phyloP scores from a whole-genome alignment of 2,888 invertebrate species.

The Phalera bucephala region DNA sequence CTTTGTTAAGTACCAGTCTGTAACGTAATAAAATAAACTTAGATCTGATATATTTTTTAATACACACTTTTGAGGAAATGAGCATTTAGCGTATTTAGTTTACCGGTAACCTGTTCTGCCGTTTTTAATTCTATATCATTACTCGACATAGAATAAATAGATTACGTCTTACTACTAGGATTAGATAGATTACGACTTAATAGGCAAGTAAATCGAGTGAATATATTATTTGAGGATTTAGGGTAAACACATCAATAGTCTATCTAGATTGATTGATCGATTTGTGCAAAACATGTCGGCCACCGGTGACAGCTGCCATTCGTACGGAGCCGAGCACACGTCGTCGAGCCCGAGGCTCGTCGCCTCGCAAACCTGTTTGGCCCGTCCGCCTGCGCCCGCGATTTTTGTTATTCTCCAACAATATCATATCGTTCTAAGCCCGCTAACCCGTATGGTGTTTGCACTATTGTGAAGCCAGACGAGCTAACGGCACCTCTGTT shows the following conservation, averaged over 20 bases:
- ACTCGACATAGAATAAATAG: no score
- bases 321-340: conserved; percentile 32
- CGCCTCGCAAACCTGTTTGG: conserved; percentile 69
- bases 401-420: conserved; percentile 57
- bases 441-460: conserved; percentile 56
- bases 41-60: no score
- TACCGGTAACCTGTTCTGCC: no score
- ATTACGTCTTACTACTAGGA: no score
- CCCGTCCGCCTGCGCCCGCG: conserved; percentile 50
- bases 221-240: not conserved
- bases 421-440: conserved; percentile 56
- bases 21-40: no score
- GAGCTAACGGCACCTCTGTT: conserved; percentile 70
- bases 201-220: not conserved
- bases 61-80: no score
- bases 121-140: no score
- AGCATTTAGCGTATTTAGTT: no score
- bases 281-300: not conserved
- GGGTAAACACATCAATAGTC: conserved; percentile 1
- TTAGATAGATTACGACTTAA: not conserved
- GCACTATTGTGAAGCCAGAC: conserved; percentile 68
- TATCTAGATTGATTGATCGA: not conserved
- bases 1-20: no score
- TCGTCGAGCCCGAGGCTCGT: conserved; percentile 38
- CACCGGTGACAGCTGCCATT: conserved; percentile 50